Evolutionary conservation across 1,140 invertebrate species (phyloP).

Genomic region (Neelides sp.): DNA sequence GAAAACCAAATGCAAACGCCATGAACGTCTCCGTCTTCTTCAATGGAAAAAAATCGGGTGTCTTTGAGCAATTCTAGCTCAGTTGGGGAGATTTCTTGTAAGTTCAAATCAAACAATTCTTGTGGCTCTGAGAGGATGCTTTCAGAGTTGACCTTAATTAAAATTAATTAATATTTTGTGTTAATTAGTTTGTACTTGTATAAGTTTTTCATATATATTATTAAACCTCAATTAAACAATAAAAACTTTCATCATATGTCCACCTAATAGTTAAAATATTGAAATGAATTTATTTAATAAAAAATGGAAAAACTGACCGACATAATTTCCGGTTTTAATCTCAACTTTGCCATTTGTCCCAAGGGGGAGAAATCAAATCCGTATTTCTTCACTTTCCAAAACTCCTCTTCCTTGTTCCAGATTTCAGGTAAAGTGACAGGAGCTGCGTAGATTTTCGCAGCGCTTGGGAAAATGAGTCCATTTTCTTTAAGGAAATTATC

Average conservation of each 20-base stretch:
- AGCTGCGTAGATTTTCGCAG: constrained; percentile 39
- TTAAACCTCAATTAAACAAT: no score
- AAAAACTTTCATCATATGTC: no score
- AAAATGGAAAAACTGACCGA: constrained; percentile 5
- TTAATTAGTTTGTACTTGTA: constrained; percentile 19
- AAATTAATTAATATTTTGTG: constrained; percentile 32
- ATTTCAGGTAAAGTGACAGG: constrained; percentile 57
- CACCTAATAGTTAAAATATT: no score
- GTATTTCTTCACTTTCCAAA: constrained; percentile 43
- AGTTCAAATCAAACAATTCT: constrained; percentile 34
- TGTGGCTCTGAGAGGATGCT: constrained; percentile 39
- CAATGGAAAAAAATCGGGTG: constrained; percentile 37
- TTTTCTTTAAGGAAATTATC: constrained; percentile 65
- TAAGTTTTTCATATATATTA: constrained; percentile 12
- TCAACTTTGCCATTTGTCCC: constrained; percentile 7
- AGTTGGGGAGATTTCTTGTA: constrained; percentile 31
- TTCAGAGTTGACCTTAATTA: constrained; percentile 28
- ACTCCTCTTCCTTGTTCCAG: constrained; percentile 38
- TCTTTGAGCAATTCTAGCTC: constrained; percentile 34
- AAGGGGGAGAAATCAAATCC: constrained; percentile 26
- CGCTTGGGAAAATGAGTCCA: constrained; percentile 40
- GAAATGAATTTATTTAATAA: no score
- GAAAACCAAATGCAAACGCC: constrained; percentile 48
- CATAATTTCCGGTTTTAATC: constrained; percentile 21
- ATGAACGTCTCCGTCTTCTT: constrained; percentile 51